Base-by-base conservation (phyloP, 2,113 vertebrate species). In the Phylloscopus trochiloides region DNA sequence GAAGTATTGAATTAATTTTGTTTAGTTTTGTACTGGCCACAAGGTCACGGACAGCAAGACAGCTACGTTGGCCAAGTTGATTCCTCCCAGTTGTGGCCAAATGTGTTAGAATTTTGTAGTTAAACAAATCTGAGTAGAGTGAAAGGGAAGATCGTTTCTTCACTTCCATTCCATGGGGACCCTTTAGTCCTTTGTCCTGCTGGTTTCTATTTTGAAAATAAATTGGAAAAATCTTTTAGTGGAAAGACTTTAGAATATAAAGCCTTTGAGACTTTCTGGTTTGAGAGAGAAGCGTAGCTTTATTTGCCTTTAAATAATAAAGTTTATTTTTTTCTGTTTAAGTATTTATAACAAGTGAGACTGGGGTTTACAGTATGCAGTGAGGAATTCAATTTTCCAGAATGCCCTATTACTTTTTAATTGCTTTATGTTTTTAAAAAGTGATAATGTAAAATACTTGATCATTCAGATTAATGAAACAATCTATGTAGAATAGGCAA, bases 241-340 rank as follows among this genome's bases (percentile, higher is more conserved):
- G 32, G 57, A 47, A 94, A 84, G 84, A 40, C 68, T 96, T 96
- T 12, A 80, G 54, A 90, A 93, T 93, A 82, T 86, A 76, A 95
- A 97, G 13, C 88, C 72, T 87, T 31, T 17, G 95, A 80, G 88
- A 86, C 57, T 48, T 94, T 77, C 12, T 61, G 80, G 55, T 86
- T 94, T 80, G 94, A 95, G 79, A 87, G 58, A 86, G 52, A 94
- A 91, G 42, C 7, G 2, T n/a, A 67, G 82, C 57, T 95, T 96
- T 96, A 95, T 97, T 96, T 97, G 88, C 72, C 86, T 96, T 97
- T 92, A 96, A 96, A 96, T 93, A 94, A 97, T 94, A 94, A 95
- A 93, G 68, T 84, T 93, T 92, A 79, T 94, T 96, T 95, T 90
- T 94, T 91, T 67, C 87, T 96, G 16, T 91, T 94, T 96, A 96